Evolutionary conservation across 2,888 invertebrate species (phyloP).

Genomic region (Agrypnus murinus): DNA sequence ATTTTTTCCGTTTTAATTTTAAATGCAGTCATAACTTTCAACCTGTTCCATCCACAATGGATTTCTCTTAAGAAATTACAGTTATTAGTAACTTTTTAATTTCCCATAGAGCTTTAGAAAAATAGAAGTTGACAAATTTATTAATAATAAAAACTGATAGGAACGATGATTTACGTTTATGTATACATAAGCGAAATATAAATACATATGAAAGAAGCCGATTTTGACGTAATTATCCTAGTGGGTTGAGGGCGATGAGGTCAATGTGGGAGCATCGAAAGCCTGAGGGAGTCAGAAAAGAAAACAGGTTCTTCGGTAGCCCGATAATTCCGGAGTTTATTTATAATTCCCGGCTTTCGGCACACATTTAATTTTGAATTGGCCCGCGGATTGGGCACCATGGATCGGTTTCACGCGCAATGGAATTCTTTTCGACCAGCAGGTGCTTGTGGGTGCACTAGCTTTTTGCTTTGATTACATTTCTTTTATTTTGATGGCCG

Average conservation of each 20-base stretch:
- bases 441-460: constrained; percentile 55
- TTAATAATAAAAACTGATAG: constrained; percentile 26
- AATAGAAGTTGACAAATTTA: constrained; percentile 25
- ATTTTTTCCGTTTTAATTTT: not conserved
- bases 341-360: constrained; percentile 37
- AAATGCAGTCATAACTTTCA: not conserved
- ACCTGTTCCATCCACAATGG: constrained; percentile 4
- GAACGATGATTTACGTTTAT: constrained; percentile 4
- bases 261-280: constrained; percentile 59
- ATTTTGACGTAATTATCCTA: constrained; percentile 61
- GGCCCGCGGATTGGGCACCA: not conserved
- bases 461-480: constrained; percentile 52
- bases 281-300: constrained; percentile 51
- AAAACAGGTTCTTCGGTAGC: constrained; percentile 60
- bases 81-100: constrained; percentile 6
- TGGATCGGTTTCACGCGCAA: constrained; percentile 47
- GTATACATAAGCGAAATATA: constrained; percentile 32
- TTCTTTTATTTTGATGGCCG: constrained; percentile 46
- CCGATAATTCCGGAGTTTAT: constrained; percentile 47
- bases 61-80: constrained; percentile 1
- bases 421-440: constrained; percentile 49
- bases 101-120: constrained; percentile 3
- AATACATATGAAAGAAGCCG: constrained; percentile 58
- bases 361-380: constrained; percentile 37
- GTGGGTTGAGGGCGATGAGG: constrained; percentile 58